A percentile compares a stretch with the other conserved stretches of the same genome.
These are phyloP conservation scores for Tenthredo notha DNA, from an alignment of 2,888 invertebrate genomes.

Conservation along the genomic window DNA sequence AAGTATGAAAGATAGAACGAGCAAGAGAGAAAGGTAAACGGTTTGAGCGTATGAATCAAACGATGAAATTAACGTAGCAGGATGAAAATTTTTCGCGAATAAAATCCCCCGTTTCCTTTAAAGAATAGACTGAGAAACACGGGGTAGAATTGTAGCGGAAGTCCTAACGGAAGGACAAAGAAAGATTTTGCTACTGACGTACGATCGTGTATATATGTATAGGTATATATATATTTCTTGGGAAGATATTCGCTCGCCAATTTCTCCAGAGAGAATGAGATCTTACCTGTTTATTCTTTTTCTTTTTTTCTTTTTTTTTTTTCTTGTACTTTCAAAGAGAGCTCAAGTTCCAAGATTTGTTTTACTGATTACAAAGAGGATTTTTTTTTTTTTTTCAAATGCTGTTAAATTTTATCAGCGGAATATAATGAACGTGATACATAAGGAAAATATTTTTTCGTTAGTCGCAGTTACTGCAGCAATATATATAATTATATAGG, in stretches of 20 bases:
- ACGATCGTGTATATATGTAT: not conserved
- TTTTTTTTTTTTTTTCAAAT: not conserved
- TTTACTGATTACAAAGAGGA: conserved; percentile 12
- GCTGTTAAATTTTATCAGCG: not conserved
- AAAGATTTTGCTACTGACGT: not conserved
- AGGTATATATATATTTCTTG: not conserved
- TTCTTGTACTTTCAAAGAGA: not conserved
- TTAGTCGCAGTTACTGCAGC: not conserved
- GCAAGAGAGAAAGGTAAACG: not conserved
- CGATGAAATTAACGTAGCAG: conserved; percentile 31
- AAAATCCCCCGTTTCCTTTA: not conserved
- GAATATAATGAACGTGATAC: not conserved
- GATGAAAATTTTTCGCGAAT: conserved; percentile 21
- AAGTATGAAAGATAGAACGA: not conserved
- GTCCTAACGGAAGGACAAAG: not conserved
- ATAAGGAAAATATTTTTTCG: not conserved
- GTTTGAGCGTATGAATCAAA: conserved; percentile 42
- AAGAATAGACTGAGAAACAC: not conserved
- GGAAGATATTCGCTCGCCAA: not conserved
- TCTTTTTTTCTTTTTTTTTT: not conserved
- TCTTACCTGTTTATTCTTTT: not conserved
- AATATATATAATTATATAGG: not conserved
- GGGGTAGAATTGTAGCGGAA: conserved; percentile 17
- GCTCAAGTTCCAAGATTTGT: conserved; percentile 8
- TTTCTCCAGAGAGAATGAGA: not conserved